A percentile compares a stretch with the other conserved stretches of the same genome.
Evolutionary conservation across 2,113 vertebrate species (phyloP).

Genomic region (Brevimyrus niger): DNA sequence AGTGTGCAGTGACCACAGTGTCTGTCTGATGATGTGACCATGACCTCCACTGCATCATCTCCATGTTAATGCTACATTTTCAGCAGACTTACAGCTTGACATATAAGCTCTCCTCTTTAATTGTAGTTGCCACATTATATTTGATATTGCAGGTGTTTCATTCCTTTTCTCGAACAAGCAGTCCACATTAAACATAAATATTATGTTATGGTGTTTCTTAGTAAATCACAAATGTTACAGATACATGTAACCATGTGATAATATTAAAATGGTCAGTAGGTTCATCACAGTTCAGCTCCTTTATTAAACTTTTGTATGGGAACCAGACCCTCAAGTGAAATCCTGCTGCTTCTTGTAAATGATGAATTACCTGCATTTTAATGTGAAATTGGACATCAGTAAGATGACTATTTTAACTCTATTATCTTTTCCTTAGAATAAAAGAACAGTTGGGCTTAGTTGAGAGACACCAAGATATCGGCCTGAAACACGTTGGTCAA

Average conservation of each 20-base stretch:
- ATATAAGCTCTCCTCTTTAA: not conserved
- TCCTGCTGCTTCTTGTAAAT: too few species aligned
- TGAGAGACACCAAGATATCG: not conserved
- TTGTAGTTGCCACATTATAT: not conserved
- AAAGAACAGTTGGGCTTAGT: not conserved
- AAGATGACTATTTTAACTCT: not conserved
- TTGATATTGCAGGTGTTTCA: not conserved
- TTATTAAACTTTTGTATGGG: too few species aligned
- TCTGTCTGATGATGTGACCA: too few species aligned
- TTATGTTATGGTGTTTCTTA: too few species aligned
- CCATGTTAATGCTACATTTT: not conserved
- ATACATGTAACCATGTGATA: too few species aligned
- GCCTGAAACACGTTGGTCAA: not conserved
- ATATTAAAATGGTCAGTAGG: too few species aligned
- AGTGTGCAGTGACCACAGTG: too few species aligned
- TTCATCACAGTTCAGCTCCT: too few species aligned
- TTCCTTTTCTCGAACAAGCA: too few species aligned
- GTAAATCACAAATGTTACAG: too few species aligned
- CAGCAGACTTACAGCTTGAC: not conserved
- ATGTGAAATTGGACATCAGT: not conserved
- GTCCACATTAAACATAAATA: too few species aligned
- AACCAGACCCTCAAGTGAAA: too few species aligned
- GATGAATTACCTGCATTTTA: not conserved
- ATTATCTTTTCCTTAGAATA: not conserved
- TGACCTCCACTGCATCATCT: not conserved